A percentile compares a stretch with the other conserved stretches of the same genome.
These are phyloP conservation scores for Cynodonichthys magdalenae DNA, from an alignment of 2,797 vertebrate genomes.

Conservation along the genomic window DNA sequence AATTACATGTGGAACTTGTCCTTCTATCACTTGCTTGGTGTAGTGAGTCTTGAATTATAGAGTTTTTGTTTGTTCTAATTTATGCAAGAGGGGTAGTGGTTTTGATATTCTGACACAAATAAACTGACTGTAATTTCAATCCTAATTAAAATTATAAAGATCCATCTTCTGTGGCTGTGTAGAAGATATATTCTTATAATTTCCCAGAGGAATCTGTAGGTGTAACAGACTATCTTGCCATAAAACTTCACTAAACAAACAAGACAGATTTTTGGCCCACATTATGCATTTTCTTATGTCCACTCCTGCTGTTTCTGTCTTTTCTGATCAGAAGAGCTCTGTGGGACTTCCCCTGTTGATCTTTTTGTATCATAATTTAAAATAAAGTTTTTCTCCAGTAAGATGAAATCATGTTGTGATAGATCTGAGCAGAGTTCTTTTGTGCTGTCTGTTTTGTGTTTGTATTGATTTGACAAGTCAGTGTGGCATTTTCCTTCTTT, in stretches of 20 bases:
- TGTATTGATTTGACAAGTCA: slow-evolving; percentile 11
- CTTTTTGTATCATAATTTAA: slow-evolving; percentile 3
- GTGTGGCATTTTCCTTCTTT: slow-evolving; percentile 3
- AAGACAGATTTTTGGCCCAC: slow-evolving; percentile 10
- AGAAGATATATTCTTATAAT: slow-evolving; percentile 31
- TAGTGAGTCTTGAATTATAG: neutral
- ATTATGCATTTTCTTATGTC: slow-evolving; percentile 11
- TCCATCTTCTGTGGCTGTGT: slow-evolving; percentile 15
- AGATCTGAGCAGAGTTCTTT: neutral
- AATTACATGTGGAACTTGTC: neutral
- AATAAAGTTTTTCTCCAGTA: neutral
- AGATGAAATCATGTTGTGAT: slow-evolving; percentile 1
- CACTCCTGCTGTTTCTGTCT: slow-evolving; percentile 4
- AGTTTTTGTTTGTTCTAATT: slow-evolving; percentile 5
- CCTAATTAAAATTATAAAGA: slow-evolving; percentile 32
- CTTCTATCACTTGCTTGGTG: neutral
- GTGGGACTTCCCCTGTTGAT: neutral
- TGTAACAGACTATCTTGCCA: slow-evolving; percentile 35
- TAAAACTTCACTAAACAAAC: slow-evolving; percentile 27
- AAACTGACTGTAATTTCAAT: slow-evolving; percentile 1
- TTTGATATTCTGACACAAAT: slow-evolving; percentile 10
- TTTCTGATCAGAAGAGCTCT: neutral
- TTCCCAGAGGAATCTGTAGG: slow-evolving; percentile 43
- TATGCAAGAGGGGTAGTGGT: neutral
- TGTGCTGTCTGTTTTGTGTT: slow-evolving; percentile 13